A percentile compares a stretch with the other conserved stretches of the same genome.
Conservation (phyloP, 2,888 invertebrate species). For the Melangyna quadrimaculata region DNA sequence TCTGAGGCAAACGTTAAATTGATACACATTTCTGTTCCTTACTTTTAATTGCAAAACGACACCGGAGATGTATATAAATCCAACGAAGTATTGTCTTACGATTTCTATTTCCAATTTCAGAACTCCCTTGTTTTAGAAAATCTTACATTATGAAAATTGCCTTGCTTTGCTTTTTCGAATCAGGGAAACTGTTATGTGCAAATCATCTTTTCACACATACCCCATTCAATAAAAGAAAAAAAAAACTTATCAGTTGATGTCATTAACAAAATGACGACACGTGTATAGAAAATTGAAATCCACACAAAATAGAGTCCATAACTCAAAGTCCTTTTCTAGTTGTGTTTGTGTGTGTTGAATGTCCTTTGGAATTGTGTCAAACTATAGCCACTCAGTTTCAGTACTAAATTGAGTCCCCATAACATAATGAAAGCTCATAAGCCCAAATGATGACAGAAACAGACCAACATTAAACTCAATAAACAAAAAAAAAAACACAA, state of each 20-base stretch:
- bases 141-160: not conserved
- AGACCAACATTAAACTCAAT: conserved; percentile 9
- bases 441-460: conserved; percentile 56
- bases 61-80: too few species aligned
- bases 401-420: conserved; percentile 58
- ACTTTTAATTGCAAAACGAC: too few species aligned
- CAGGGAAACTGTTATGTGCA: not conserved
- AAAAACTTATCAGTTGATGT: conserved; percentile 57
- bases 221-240: not conserved
- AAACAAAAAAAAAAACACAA: not conserved
- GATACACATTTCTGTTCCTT: too few species aligned
- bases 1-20: too few species aligned
- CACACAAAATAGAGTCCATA: conserved; percentile 56
- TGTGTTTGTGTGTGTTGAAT: conserved; percentile 33
- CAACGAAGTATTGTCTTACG: too few species aligned
- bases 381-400: conserved; percentile 24
- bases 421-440: conserved; percentile 67
- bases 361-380: conserved; percentile 52
- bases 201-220: not conserved
- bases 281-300: conserved; percentile 66
- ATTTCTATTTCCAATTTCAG: not conserved
- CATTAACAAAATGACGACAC: conserved; percentile 50
- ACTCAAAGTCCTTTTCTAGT: conserved; percentile 46
- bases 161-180: not conserved
- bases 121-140: not conserved